A percentile compares a stretch with the other conserved stretches of the same genome.
These are phyloP conservation scores for Temnothorax nylanderi DNA, from an alignment of 1,140 invertebrate species.

Conservation along the genomic window DNA sequence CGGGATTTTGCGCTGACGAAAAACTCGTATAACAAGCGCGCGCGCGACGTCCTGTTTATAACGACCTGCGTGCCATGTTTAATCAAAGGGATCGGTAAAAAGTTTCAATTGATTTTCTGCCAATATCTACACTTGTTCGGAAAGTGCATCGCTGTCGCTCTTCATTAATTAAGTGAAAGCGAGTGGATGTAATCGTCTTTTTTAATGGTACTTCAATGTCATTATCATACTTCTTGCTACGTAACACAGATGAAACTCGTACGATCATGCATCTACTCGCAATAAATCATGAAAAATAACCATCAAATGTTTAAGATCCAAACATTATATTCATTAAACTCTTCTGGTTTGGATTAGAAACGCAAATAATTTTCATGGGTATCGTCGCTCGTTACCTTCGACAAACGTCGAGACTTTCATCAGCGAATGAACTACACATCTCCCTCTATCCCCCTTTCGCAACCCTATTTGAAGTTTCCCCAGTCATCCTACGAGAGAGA, in stretches of 20 bases:
- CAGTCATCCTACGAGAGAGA: background rate
- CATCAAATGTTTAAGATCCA: background rate
- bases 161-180: constrained; percentile 1
- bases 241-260: background rate
- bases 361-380: constrained; percentile 10
- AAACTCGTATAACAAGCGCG: constrained; percentile 66
- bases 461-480: constrained; percentile 20
- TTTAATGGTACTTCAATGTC: background rate
- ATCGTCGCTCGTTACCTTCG: constrained; percentile 47
- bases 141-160: constrained; percentile 2
- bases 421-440: background rate
- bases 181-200: background rate
- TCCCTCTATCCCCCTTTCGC: background rate
- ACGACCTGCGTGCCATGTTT: constrained; percentile 44
- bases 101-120: constrained; percentile 41
- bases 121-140: constrained; percentile 1
- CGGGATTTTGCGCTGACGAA: constrained; percentile 27
- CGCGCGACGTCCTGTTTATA: constrained; percentile 38
- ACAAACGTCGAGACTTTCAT: constrained; percentile 54
- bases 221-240: background rate
- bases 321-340: background rate
- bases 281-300: background rate
- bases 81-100: constrained; percentile 54
- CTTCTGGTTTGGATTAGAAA: background rate
- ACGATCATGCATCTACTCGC: background rate